phyloP scores from a whole-genome alignment of 1,140 invertebrate genomes.

The Drosophila auraria region DNA sequence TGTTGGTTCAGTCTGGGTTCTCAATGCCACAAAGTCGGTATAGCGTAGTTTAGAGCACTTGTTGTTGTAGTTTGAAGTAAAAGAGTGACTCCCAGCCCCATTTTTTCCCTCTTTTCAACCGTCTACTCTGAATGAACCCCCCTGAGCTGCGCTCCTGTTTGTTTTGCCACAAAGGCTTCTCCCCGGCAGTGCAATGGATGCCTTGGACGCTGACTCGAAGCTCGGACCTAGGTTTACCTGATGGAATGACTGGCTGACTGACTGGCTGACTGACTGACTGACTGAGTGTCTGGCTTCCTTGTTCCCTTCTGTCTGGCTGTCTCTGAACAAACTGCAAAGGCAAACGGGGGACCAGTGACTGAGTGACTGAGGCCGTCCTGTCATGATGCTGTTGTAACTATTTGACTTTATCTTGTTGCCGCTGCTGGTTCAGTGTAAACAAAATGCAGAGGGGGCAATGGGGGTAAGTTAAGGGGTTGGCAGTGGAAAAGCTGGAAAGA shows the following conservation, averaged over 20 bases:
- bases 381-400: slow-evolving; percentile 76
- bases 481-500: slow-evolving; percentile 14
- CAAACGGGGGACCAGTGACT: slow-evolving; percentile 2
- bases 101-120: neutral
- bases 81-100: slow-evolving; percentile 18
- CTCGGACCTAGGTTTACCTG: slow-evolving; percentile 36
- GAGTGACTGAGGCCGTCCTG: slow-evolving; percentile 56
- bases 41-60: slow-evolving; percentile 27
- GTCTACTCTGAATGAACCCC: neutral
- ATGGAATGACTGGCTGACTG: slow-evolving; percentile 36
- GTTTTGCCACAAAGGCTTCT: slow-evolving; percentile 45
- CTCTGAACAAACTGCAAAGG: slow-evolving; percentile 5
- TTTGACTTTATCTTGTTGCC: slow-evolving; percentile 78
- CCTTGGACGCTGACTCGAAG: slow-evolving; percentile 22
- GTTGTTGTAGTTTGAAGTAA: slow-evolving; percentile 32
- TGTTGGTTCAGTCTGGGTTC: slow-evolving; percentile 17
- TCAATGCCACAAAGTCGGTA: slow-evolving; percentile 41
- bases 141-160: slow-evolving; percentile 25
- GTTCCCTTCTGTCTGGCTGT: slow-evolving; percentile 8
- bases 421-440: slow-evolving; percentile 60
- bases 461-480: slow-evolving; percentile 3
- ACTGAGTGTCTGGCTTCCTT: neutral
- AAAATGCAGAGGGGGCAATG: slow-evolving; percentile 29
- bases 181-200: slow-evolving; percentile 32
- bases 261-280: slow-evolving; percentile 5